phyloP scores from a whole-genome alignment of 2,888 invertebrate genomes.

The Embidobia sp. region DNA sequence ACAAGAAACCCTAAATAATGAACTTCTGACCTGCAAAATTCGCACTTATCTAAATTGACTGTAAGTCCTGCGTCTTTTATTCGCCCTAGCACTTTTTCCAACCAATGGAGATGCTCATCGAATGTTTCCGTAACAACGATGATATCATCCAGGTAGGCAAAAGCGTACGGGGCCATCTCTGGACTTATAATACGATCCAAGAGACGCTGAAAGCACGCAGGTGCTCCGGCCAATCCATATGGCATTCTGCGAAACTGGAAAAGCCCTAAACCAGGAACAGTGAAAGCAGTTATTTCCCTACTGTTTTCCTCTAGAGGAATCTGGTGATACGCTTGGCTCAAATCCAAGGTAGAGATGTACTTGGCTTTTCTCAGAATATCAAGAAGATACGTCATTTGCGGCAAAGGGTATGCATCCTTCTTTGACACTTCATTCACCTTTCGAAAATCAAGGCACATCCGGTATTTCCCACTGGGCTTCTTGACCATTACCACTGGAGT shows the following conservation, averaged over 20 bases:
- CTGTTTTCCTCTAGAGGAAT: neutral
- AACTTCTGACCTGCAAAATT: constrained; percentile 43
- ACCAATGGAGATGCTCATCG: constrained; percentile 52
- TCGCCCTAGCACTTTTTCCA: constrained; percentile 17
- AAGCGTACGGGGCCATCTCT: constrained; percentile 46
- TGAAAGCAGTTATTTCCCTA: neutral
- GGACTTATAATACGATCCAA: constrained; percentile 46
- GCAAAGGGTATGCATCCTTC: neutral
- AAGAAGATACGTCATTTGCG: neutral
- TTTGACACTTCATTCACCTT: neutral
- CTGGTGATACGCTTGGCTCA: constrained; percentile 1
- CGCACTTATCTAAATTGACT: constrained; percentile 46
- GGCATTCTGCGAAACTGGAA: constrained; percentile 62
- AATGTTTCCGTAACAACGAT: constrained; percentile 48
- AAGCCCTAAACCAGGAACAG: constrained; percentile 7
- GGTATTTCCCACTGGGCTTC: neutral
- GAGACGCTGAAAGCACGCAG: constrained; percentile 59
- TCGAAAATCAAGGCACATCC: constrained; percentile 6
- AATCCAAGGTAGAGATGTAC: neutral
- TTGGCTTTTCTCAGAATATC: neutral
- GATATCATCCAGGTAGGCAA: constrained; percentile 59
- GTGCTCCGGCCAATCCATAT: constrained; percentile 57
- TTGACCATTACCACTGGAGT: constrained; percentile 7
- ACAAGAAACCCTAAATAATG: constrained; percentile 48
- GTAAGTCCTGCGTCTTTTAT: constrained; percentile 14